These are phyloP conservation scores for Drosophila parvula DNA, from an alignment of 1,140 invertebrate species.

Conservation along the genomic window DNA sequence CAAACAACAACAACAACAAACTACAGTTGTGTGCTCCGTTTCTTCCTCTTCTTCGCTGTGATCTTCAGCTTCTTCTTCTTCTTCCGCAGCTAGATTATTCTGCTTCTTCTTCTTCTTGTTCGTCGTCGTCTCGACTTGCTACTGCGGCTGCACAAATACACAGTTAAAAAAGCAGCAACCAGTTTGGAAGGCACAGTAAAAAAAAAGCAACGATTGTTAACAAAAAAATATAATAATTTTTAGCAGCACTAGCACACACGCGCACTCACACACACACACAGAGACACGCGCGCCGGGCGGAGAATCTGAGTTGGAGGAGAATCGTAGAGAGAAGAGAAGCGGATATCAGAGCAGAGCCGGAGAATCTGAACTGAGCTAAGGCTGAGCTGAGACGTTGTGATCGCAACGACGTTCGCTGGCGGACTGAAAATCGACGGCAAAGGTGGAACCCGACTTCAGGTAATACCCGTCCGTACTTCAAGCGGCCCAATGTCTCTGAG, in stretches of 20 bases:
- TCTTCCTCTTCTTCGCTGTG: slow-evolving; percentile 29
- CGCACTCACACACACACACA: slow-evolving; percentile 22
- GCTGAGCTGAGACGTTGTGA: slow-evolving; percentile 51
- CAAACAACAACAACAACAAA: slow-evolving; percentile 30
- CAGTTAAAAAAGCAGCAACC: slow-evolving; percentile 56
- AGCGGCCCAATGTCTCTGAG: slow-evolving; percentile 16
- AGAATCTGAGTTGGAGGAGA: slow-evolving; percentile 37
- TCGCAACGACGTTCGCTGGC: slow-evolving; percentile 70
- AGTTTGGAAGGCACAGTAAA: slow-evolving; percentile 70
- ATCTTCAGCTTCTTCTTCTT: slow-evolving; percentile 27
- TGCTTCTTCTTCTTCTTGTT: slow-evolving; percentile 37
- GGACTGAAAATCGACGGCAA: slow-evolving; percentile 50
- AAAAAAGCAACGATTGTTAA: slow-evolving; percentile 70
- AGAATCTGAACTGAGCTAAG: slow-evolving; percentile 27
- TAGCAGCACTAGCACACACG: slow-evolving; percentile 59
- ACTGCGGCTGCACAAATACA: slow-evolving; percentile 54
- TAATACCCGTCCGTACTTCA: slow-evolving; percentile 33
- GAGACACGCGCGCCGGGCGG: slow-evolving; percentile 18
- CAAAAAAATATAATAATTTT: slow-evolving; percentile 63
- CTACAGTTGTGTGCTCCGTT: slow-evolving; percentile 53
- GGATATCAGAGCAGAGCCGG: slow-evolving; percentile 14
- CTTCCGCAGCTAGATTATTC: slow-evolving; percentile 41
- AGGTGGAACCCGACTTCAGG: slow-evolving; percentile 45
- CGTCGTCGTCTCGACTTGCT: slow-evolving; percentile 44
- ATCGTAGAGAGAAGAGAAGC: slow-evolving; percentile 2